A percentile compares a stretch with the other conserved stretches of the same genome.
These are phyloP conservation scores for Ptychodera flava DNA, from an alignment of 35 echinoderm and acorn worm species.

Conservation along the genomic window DNA sequence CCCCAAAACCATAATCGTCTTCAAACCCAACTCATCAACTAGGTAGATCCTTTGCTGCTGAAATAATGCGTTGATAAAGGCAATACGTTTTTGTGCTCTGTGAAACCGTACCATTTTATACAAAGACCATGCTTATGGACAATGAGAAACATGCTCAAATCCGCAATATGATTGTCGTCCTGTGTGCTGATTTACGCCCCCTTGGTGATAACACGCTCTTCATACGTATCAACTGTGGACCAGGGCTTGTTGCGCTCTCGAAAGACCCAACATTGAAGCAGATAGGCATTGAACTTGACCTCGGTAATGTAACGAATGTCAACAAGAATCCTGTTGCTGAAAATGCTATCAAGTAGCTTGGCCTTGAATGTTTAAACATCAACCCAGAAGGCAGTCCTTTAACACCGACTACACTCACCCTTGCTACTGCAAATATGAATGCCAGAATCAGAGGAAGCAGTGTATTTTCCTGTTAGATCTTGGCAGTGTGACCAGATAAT, in stretches of 20 bases:
- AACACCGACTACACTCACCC: background rate
- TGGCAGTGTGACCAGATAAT: background rate
- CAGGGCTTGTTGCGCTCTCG: background rate
- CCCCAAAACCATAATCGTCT: background rate
- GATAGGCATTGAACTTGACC: background rate
- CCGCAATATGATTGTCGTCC: background rate
- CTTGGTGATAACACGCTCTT: background rate
- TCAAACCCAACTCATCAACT: background rate
- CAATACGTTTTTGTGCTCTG: background rate
- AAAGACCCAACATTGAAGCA: background rate
- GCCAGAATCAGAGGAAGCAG: background rate
- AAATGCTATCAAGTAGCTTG: slow-evolving; percentile 10
- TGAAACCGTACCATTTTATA: background rate
- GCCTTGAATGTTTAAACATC: background rate
- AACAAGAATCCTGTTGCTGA: slow-evolving; percentile 16
- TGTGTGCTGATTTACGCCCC: background rate
- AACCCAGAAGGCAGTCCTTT: background rate
- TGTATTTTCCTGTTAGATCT: background rate
- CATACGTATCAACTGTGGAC: background rate
- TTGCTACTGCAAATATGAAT: slow-evolving; percentile 19
- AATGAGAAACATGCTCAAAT: background rate
- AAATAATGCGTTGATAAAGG: background rate
- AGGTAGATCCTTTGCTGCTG: background rate
- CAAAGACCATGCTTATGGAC: background rate
- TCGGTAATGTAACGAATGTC: slow-evolving; percentile 10